Percentiles rank a stretch among this genome's conserved stretches.
Evolutionary conservation across 2,113 vertebrate species (phyloP).

Genomic region (Melozone crissalis): DNA sequence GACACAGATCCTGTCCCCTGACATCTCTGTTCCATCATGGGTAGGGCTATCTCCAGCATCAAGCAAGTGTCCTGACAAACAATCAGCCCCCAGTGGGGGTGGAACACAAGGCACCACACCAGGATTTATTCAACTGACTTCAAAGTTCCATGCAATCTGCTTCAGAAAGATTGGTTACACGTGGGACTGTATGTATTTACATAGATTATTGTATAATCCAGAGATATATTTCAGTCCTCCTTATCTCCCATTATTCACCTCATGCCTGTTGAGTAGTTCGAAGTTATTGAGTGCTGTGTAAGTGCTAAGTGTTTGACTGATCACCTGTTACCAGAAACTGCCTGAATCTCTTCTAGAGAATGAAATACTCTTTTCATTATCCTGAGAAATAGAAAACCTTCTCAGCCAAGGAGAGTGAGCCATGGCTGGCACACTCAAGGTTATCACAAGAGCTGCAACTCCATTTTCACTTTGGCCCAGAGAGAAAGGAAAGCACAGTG

Average conservation of each 20-base stretch:
- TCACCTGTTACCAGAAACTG: not conserved
- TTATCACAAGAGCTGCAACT: not conserved
- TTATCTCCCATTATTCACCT: not conserved
- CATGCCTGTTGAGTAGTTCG: not conserved
- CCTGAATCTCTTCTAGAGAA: not conserved
- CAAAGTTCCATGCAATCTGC: not conserved
- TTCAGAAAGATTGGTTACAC: not conserved
- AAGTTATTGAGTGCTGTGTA: not conserved
- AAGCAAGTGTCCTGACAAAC: not conserved
- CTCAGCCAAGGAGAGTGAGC: not conserved
- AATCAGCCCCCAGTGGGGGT: not conserved
- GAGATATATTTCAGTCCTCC: not conserved
- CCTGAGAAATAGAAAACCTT: not conserved
- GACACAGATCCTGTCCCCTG: not conserved
- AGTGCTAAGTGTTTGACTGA: not conserved
- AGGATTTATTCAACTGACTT: not conserved
- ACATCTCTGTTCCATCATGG: not conserved
- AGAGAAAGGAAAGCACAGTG: not conserved
- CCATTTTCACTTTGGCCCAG: not conserved
- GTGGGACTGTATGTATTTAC: not conserved
- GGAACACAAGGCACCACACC: not conserved
- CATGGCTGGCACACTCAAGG: not conserved
- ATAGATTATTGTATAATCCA: not conserved
- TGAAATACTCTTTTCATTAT: not conserved
- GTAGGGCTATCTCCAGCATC: not conserved